phyloP scores from a whole-genome alignment of 2,113 vertebrate genomes.

The Ptilonorhynchus violaceus region DNA sequence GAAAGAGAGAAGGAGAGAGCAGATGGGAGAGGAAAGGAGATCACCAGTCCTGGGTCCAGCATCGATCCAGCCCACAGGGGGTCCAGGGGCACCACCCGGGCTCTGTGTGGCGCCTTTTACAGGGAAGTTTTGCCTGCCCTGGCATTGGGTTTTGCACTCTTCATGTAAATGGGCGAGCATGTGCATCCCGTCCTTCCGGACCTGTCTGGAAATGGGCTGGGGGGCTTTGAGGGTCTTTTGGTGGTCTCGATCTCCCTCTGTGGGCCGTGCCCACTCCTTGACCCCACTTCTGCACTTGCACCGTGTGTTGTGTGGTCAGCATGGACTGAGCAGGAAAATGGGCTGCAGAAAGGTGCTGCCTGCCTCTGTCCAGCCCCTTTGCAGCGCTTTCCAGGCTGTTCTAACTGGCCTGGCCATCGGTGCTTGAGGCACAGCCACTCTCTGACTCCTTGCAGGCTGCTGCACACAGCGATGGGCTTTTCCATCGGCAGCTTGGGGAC shows the following conservation, averaged over 20 bases:
- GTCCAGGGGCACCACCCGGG: not conserved
- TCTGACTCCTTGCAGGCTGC: not conserved
- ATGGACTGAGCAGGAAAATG: not conserved
- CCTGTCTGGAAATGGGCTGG: not conserved
- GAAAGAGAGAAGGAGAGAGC: not conserved
- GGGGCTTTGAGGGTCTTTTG: not conserved
- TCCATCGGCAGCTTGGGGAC: not conserved
- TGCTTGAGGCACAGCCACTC: not conserved
- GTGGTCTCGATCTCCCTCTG: not conserved
- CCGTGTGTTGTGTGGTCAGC: not conserved
- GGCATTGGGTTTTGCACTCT: not conserved
- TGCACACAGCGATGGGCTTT: not conserved
- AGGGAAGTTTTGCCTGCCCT: not conserved
- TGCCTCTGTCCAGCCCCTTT: not conserved
- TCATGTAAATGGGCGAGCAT: not conserved
- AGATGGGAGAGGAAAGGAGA: not conserved
- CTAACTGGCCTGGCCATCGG: no score
- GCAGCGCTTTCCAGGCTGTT: not conserved
- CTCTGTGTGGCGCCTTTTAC: not conserved
- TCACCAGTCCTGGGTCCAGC: not conserved
- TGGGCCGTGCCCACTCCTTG: not conserved
- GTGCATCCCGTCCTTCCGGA: not conserved
- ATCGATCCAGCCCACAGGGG: not conserved
- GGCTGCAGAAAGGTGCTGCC: not conserved
- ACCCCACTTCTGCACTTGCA: not conserved